phyloP scores from a whole-genome alignment of 2,797 vertebrate genomes.

The Takifugu rubripes region DNA sequence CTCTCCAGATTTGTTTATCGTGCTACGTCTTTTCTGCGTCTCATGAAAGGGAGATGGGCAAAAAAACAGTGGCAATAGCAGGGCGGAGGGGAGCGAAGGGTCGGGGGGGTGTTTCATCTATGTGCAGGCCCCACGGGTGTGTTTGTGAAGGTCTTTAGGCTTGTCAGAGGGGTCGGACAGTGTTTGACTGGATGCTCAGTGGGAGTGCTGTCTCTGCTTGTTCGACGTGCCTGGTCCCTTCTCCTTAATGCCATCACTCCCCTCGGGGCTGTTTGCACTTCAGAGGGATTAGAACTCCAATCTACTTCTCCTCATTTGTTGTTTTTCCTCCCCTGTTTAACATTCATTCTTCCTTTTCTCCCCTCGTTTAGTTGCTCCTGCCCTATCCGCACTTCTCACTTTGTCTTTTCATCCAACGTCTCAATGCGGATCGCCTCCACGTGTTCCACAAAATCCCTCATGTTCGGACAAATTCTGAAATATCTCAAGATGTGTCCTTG shows the following conservation, averaged over 20 bases:
- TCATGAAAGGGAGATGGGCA: slow-evolving; percentile 28
- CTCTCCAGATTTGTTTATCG: slow-evolving; percentile 47
- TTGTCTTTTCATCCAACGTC: slow-evolving; percentile 6
- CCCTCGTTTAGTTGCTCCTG: slow-evolving; percentile 16
- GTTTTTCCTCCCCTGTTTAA: slow-evolving; percentile 12
- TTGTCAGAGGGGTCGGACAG: slow-evolving; percentile 46
- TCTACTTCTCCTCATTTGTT: slow-evolving; percentile 27
- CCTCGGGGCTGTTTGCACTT: slow-evolving; percentile 52
- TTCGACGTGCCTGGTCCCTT: slow-evolving; percentile 44
- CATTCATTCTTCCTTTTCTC: slow-evolving; percentile 17
- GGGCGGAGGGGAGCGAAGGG: background rate
- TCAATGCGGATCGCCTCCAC: background rate
- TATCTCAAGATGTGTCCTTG: too few species aligned
- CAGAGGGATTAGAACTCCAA: slow-evolving; percentile 45
- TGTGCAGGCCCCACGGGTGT: slow-evolving; percentile 19
- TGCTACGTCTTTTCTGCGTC: slow-evolving; percentile 37
- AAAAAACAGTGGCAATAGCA: background rate
- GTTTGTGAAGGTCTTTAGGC: slow-evolving; percentile 38
- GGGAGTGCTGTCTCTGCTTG: slow-evolving; percentile 57
- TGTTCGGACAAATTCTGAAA: background rate
- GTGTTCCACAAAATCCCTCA: background rate
- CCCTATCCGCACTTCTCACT: background rate
- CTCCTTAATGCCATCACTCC: slow-evolving; percentile 38
- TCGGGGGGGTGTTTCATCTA: slow-evolving; percentile 9
- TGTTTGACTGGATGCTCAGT: slow-evolving; percentile 30